Evolutionary conservation across 2,888 invertebrate genomes (phyloP), one percentile per base, ranked within the genome.

Genomic region (Oscheius sp.): DNA sequence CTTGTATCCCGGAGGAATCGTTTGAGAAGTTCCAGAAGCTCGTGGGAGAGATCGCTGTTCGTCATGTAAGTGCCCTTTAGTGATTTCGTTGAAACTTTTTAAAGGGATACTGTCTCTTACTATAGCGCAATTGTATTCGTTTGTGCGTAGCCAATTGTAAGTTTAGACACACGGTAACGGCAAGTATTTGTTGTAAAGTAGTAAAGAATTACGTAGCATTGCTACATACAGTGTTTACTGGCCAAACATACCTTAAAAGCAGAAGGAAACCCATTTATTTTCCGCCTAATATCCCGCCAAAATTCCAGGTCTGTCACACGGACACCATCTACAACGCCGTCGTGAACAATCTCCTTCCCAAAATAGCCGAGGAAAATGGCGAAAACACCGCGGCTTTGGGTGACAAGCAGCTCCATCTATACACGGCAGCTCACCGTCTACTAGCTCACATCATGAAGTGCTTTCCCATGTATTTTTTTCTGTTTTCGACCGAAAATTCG

Each of bases 11-110:
- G 0, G 4, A 50, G 2, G 57, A 58, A 1, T 51, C 80, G 9
- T 63, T 79, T 1, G 60, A 65, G 11, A 48, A 53, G 50, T 82
- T 66, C 70, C 73, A 76, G 2, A 75, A 57, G 2, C 72, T 82
- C 29, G 60, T 82, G 3, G 76, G 77, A n/a, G 79, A 82, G 50
- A 50, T 82, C 2, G 82, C 74, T 13, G 73, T 82, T 51, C 79
- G 82, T 9, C 79, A 82, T 11, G 74, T 74, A 32, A 66, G 29
- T 35, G 11, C 21, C 21, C 21, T 21, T 21, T 21, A 21, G 21
- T 21, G 21, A 21, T 21, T 21, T 21, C 21, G 21, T 21, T 21
- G 21, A 21, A 21, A 21, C 21, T 21, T 21, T 21, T 21, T 21
- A 21, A 21, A 21, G 21, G 21, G 21, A 21, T 21, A 21, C 21